phyloP scores from a whole-genome alignment of 2,797 vertebrate genomes.

The Phalloptychus januarius region DNA sequence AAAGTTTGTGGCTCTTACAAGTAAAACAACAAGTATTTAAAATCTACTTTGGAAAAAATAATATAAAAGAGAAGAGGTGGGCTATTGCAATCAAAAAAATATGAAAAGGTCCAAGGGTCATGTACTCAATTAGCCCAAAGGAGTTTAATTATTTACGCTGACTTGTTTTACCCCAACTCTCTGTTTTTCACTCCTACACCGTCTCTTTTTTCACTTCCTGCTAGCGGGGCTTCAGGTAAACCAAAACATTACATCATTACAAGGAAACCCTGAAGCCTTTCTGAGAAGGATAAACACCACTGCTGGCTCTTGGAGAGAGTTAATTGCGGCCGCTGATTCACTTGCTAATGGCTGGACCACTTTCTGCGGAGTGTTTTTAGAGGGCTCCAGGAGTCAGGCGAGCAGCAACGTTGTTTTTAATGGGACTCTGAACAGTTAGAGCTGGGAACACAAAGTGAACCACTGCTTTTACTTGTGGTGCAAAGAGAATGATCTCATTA shows the following conservation, averaged over 20 bases:
- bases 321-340: conserved; percentile 73
- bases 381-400: conserved; percentile 64
- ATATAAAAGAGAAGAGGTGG: background rate
- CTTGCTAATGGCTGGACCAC: conserved; percentile 71
- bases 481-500: conserved; percentile 65
- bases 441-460: conserved; percentile 51
- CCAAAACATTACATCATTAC: conserved; percentile 72
- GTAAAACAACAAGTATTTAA: background rate
- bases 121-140: conserved; percentile 27
- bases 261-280: conserved; percentile 53
- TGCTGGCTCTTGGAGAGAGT: conserved; percentile 65
- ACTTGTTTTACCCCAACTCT: conserved; percentile 73
- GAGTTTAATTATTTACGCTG: conserved; percentile 58
- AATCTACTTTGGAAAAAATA: background rate
- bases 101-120: background rate
- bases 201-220: conserved; percentile 73
- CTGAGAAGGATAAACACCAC: conserved; percentile 62
- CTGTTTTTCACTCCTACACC: conserved; percentile 76
- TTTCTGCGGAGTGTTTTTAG: conserved; percentile 70
- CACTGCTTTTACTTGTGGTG: conserved; percentile 51
- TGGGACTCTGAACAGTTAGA: conserved; percentile 54
- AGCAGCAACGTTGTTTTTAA: conserved; percentile 67
- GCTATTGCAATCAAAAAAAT: background rate
- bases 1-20: background rate
- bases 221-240: conserved; percentile 73